Conservation (phyloP, 1,140 invertebrate species). For the Atta cephalotes region DNA sequence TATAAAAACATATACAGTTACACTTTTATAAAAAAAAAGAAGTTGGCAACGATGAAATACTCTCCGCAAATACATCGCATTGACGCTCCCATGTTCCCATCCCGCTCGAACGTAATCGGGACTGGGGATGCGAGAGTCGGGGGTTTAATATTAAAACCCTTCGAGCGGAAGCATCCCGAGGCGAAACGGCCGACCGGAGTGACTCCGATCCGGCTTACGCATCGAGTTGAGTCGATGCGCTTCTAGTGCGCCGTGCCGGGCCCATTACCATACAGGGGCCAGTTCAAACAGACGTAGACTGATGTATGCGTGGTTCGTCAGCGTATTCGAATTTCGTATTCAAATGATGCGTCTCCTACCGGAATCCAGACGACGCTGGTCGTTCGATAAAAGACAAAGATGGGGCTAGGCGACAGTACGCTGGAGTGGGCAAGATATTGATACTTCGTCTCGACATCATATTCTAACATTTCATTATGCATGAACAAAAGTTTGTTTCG, state of each 20-base stretch:
- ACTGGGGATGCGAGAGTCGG: neutral
- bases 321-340: conserved; percentile 85
- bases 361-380: conserved; percentile 75
- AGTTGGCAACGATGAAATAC: conserved; percentile 29
- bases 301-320: conserved; percentile 85
- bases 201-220: conserved; percentile 60
- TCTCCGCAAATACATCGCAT: conserved; percentile 47
- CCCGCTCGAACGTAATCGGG: conserved; percentile 52
- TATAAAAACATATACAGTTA: neutral
- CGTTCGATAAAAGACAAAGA: conserved; percentile 56
- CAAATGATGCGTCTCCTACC: conserved; percentile 82
- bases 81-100: conserved; percentile 36
- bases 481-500: neutral
- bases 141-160: conserved; percentile 63
- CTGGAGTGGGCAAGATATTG: conserved; percentile 8
- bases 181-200: conserved; percentile 58
- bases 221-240: conserved; percentile 60
- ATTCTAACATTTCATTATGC: neutral
- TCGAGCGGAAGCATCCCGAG: conserved; percentile 60
- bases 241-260: conserved; percentile 57
- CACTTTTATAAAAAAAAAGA: neutral
- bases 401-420: neutral
- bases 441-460: conserved; percentile 18
- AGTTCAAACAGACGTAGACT: conserved; percentile 85
- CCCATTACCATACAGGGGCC: conserved; percentile 84